phyloP scores from a whole-genome alignment of 2,888 invertebrate genomes.

The Lasioglossum malachurum region DNA sequence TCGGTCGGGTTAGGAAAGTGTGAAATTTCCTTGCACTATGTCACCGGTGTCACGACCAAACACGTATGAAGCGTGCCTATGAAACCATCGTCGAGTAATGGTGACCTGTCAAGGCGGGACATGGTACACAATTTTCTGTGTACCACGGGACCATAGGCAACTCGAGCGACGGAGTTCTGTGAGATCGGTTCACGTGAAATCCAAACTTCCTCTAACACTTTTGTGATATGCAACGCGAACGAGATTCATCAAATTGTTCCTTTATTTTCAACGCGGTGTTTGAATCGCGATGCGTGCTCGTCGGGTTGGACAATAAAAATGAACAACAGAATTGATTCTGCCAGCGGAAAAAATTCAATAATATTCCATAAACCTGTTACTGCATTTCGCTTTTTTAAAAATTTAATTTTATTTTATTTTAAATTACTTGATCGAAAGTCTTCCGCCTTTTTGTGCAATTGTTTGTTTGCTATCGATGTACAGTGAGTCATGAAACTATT shows the following conservation, averaged over 20 bases:
- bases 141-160: not conserved
- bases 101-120: constrained; percentile 47
- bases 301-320: not conserved
- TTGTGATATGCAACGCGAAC: not conserved
- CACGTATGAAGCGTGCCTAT: constrained; percentile 52
- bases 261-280: not conserved
- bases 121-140: constrained; percentile 46
- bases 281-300: not conserved
- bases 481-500: no score
- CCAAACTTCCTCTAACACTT: not conserved
- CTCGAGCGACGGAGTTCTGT: not conserved
- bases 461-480: no score
- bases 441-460: no score
- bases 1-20: constrained; percentile 51
- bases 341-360: not conserved
- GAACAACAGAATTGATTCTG: not conserved
- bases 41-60: constrained; percentile 65
- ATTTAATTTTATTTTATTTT: not conserved
- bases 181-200: not conserved
- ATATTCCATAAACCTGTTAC: not conserved
- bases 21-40: constrained; percentile 62
- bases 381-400: not conserved
- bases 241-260: not conserved
- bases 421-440: not conserved
- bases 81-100: constrained; percentile 65